Evolutionary conservation across 2,113 vertebrate species (phyloP), one percentile per base, ranked within the genome.

Genomic region (Phrynosoma blainvillii): DNA sequence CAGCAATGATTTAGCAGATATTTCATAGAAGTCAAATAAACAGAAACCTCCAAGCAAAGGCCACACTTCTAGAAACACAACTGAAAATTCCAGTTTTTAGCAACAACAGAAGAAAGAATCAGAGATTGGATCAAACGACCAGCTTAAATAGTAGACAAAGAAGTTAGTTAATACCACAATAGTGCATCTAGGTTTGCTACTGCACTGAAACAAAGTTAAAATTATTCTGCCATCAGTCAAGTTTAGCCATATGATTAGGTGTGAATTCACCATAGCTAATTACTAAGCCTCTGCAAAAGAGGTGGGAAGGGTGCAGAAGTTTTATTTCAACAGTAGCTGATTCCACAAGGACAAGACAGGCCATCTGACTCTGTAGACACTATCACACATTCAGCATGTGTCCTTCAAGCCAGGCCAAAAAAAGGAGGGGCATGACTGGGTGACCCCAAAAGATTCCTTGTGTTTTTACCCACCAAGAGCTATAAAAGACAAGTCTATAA

Each of bases 51-150:
- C 25, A 70, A 40, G n/a, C 54, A 54, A 76, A 76, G 30, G 30
- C 73, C 40, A 75, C 40, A 20, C 27, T 87, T 87, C 79, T 25
- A 65, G 36, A 87, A 82, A 30, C 54, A 62, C 20, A n/a, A 77
- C 5, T 87, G 54, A 65, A 87, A 87, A 47, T 87, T 54, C 52
- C 56, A 80, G 74, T 87, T 82, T 6, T 47, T 47, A 47, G 47
- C 47, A 84, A 59, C 25, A 76, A 76, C 9, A 65, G 7, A 65
- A 21, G 8, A 36, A 84, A 62, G 23, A 2, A 23, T 62, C n/a
- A 56, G 71, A 23, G 23, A 36, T 75, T 36, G 25, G n/a, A 83
- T 76, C 83, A 75, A 62, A 40, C 62, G 32, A 76, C 52, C 32
- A 56, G 32, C 9, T 23, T 20, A 59, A 4, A 76, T 36, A 52